Conservation (phyloP, 2,888 invertebrate species). For the Drosophila prostipennis region DNA sequence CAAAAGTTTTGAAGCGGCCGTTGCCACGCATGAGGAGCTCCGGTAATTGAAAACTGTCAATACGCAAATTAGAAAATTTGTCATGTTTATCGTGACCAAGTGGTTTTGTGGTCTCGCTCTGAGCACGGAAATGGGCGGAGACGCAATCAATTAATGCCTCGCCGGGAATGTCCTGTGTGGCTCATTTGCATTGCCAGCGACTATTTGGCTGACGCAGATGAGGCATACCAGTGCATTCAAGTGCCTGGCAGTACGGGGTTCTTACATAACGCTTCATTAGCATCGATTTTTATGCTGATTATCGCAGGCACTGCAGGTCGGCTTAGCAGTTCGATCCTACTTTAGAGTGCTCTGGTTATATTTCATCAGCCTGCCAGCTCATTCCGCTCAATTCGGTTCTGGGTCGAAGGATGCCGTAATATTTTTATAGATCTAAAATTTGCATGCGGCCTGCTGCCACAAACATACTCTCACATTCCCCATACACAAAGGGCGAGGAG, state of each 20-base stretch:
- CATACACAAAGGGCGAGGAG: constrained; percentile 14
- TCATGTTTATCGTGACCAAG: constrained; percentile 66
- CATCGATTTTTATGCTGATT: constrained; percentile 77
- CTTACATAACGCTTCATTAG: constrained; percentile 74
- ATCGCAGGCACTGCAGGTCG: constrained; percentile 36
- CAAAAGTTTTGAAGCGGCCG: constrained; percentile 16
- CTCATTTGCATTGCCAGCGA: constrained; percentile 63
- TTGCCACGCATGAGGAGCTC: constrained; percentile 62
- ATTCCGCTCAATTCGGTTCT: constrained; percentile 57
- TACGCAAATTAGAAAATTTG: constrained; percentile 75
- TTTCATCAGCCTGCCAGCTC: constrained; percentile 67
- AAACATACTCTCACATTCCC: constrained; percentile 4
- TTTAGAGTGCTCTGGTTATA: constrained; percentile 1
- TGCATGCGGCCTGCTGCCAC: constrained; percentile 61
- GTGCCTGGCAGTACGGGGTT: constrained; percentile 24
- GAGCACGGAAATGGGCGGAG: constrained; percentile 23
- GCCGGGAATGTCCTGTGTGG: constrained; percentile 54
- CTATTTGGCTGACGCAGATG: constrained; percentile 37
- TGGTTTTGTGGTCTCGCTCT: constrained; percentile 45
- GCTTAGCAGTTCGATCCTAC: constrained; percentile 4
- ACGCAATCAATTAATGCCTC: constrained; percentile 23
- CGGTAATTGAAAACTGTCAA: constrained; percentile 80
- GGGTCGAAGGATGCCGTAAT: constrained; percentile 15
- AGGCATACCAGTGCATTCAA: constrained; percentile 56
- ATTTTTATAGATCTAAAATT: constrained; percentile 54